Percentiles rank a stretch among this genome's conserved stretches.
These are phyloP conservation scores for Pteropus rufus DNA, from an alignment of 2,797 vertebrate species.

Conservation along the genomic window DNA sequence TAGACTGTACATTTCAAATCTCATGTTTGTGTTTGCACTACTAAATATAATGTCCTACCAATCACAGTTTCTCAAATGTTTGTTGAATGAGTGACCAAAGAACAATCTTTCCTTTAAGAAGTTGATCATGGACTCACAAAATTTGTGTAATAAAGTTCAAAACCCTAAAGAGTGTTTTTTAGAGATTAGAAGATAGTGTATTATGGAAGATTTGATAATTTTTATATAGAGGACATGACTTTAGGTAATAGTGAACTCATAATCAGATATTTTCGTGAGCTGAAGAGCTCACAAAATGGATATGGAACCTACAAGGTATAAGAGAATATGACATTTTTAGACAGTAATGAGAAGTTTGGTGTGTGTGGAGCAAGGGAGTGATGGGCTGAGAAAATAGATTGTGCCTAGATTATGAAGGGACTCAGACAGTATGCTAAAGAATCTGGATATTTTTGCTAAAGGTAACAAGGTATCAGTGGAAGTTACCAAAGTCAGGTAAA, in stretches of 20 bases:
- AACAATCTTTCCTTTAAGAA: neutral
- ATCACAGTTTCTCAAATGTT: neutral
- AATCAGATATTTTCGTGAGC: neutral
- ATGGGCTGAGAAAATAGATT: neutral
- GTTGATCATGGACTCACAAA: neutral
- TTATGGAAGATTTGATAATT: neutral
- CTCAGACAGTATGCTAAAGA: neutral
- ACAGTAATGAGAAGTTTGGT: neutral
- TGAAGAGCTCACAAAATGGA: neutral
- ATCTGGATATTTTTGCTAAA: neutral
- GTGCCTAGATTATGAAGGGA: neutral
- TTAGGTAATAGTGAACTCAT: neutral
- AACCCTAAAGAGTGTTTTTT: fast-evolving
- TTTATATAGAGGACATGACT: neutral
- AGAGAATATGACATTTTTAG: neutral
- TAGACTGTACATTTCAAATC: neutral
- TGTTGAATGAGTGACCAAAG: neutral
- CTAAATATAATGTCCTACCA: neutral
- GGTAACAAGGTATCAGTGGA: neutral
- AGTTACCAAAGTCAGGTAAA: neutral
- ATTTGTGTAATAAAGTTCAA: neutral
- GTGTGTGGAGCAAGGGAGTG: neutral
- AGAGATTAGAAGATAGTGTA: neutral
- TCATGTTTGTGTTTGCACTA: neutral
- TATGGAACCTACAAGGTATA: neutral